Evolutionary conservation across 2,797 vertebrate genomes (phyloP), one percentile per base, ranked within the genome.

Genomic region (Parambassis ranga): DNA sequence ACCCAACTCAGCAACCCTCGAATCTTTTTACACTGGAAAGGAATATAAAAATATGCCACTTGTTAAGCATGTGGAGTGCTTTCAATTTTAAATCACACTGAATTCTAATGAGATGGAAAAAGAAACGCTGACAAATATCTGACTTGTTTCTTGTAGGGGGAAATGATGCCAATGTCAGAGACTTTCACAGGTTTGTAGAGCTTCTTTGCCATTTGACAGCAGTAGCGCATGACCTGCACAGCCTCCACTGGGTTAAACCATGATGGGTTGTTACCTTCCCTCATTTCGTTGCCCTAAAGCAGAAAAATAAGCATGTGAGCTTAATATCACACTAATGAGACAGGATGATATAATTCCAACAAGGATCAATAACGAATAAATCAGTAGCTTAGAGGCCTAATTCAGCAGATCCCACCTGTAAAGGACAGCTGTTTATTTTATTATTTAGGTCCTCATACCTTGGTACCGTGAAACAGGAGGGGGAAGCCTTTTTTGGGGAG

Each of bases 181-280:
- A 83, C 27, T 0, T 89, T 62, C 11, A 98, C 92, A 1, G 88
- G 91, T 35, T 88, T 85, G 38, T 87, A 93, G 42, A 94, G 82
- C 58, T 87, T 92, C 82, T 94, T 94, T 33, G 93, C 86, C 57
- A 99, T 92, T 13, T 96, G 92, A 82, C 94, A 97, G 84, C 95
- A 96, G 87, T 99, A 98, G 18, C 92, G 84, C 95, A 98, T 95
- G 37, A 94, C 94, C 67, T 97, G 95, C 31, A 98, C 96, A 0
- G 96, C 97, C 72, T 99, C 97, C 0, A 87, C 82, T 0, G 98
- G 93, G 79, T 98, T 99, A 83, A 98, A 99, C 97, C 96, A 96
- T 0, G 97, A 99, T 0, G 94, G 95, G 79, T 93, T 98, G 43
- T 26, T 85, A 22, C 95, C 92, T 84, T 98, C 98, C 7, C 95